These are phyloP conservation scores for Eudasyphora cyanicolor DNA, from an alignment of 2,888 invertebrate genomes.

Conservation along the genomic window DNA sequence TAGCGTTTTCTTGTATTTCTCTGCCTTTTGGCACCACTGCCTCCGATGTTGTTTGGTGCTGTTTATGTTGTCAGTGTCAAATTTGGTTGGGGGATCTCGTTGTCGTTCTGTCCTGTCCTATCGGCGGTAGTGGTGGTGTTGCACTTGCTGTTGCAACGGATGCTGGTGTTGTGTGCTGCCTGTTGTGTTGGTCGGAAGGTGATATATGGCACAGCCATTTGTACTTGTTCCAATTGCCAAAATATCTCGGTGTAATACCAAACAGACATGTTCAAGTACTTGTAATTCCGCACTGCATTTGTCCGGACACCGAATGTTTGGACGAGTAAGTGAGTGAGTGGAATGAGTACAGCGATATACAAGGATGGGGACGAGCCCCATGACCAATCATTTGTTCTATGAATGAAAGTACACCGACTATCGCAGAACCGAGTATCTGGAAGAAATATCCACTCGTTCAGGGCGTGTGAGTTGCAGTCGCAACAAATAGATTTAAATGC, in stretches of 20 bases:
- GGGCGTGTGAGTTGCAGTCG: not conserved
- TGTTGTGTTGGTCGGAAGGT: constrained; percentile 15
- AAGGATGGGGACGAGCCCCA: not conserved
- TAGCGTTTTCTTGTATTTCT: no score
- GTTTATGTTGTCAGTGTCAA: constrained; percentile 40
- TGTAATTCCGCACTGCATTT: constrained; percentile 11
- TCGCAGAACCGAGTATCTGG: not conserved
- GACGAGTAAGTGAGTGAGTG: not conserved
- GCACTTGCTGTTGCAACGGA: constrained; percentile 8
- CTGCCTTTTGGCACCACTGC: no score
- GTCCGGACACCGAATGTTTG: not conserved
- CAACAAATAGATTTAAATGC: constrained; percentile 46
- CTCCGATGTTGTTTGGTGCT: no score
- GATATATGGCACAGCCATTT: constrained; percentile 35
- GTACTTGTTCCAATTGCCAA: constrained; percentile 37
- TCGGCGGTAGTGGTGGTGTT: constrained; percentile 3
- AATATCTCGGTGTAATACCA: constrained; percentile 28
- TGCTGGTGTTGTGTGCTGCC: not conserved
- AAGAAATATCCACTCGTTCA: constrained; percentile 2
- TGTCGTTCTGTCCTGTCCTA: constrained; percentile 4
- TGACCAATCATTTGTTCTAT: constrained; percentile 20
- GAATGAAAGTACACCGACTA: no score
- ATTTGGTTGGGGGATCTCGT: constrained; percentile 24
- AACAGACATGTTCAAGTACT: constrained; percentile 33
- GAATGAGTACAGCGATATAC: not conserved